phyloP scores from a whole-genome alignment of 1,140 invertebrate genomes.

The Drosophila asahinai region DNA sequence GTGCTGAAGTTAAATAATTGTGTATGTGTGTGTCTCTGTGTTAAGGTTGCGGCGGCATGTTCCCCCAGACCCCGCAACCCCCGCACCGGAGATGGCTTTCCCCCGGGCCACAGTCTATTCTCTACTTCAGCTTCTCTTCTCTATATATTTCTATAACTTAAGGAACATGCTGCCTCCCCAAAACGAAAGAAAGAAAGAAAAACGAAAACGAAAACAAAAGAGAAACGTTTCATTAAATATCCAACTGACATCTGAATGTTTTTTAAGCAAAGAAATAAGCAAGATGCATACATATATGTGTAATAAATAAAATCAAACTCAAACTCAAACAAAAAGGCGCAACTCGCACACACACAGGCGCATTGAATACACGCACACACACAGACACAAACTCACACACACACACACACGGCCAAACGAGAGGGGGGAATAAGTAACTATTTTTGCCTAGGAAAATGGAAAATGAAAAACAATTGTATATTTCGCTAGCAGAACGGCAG shows the following conservation, averaged over 20 bases:
- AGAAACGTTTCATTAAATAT: conserved; percentile 58
- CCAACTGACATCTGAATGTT: conserved; percentile 78
- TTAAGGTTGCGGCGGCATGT: conserved; percentile 73
- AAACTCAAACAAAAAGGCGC: conserved; percentile 37
- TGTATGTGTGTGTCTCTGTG: conserved; percentile 75
- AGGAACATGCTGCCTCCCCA: conserved; percentile 55
- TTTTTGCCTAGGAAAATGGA: conserved; percentile 18
- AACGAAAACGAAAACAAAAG: background rate
- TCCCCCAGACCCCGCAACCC: conserved; percentile 44
- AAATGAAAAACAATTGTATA: conserved; percentile 33
- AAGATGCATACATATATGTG: conserved; percentile 34
- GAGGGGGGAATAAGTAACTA: conserved; percentile 42
- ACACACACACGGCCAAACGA: conserved; percentile 5
- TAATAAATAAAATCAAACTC: conserved; percentile 47
- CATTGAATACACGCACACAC: conserved; percentile 17
- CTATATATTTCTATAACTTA: conserved; percentile 15
- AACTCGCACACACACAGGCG: conserved; percentile 17
- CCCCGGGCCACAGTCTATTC: conserved; percentile 11
- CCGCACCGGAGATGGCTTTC: conserved; percentile 33
- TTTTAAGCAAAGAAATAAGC: conserved; percentile 56
- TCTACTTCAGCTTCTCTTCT: conserved; percentile 16
- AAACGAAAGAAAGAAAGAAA: conserved; percentile 27
- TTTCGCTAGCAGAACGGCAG: conserved; percentile 20
- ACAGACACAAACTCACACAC: conserved; percentile 25
- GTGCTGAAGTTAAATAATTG: conserved; percentile 76